These are phyloP conservation scores for Cephalopholis sonnerati DNA, from an alignment of 2,113 vertebrate genomes.

Conservation along the genomic window DNA sequence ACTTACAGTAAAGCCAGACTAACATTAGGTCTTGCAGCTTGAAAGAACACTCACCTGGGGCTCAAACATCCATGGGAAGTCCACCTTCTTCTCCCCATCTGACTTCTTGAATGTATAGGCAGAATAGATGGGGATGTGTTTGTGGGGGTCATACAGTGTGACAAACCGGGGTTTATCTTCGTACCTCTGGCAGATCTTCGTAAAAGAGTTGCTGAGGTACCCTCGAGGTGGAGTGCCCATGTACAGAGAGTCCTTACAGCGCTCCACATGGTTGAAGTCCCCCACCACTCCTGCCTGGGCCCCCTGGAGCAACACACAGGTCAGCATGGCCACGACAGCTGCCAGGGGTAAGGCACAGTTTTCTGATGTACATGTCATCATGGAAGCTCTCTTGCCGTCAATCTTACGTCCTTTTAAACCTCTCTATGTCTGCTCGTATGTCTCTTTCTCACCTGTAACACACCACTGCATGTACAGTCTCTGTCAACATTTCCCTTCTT, in stretches of 20 bases:
- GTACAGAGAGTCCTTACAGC: conserved; percentile 80
- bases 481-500: conserved; percentile 50
- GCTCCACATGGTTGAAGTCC: conserved; percentile 78
- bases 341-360: conserved; percentile 15
- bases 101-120: conserved; percentile 83
- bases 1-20: not conserved
- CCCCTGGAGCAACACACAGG: conserved; percentile 29
- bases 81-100: conserved; percentile 79
- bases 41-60: conserved; percentile 74
- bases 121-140: conserved; percentile 79
- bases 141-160: conserved; percentile 78
- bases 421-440: not conserved
- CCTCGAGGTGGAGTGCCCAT: conserved; percentile 81
- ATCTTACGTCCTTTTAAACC: not conserved
- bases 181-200: conserved; percentile 81
- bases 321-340: conserved; percentile 13
- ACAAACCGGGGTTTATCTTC: conserved; percentile 75
- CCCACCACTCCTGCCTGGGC: conserved; percentile 68
- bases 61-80: conserved; percentile 85
- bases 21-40: rapidly evolving
- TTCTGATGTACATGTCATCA: conserved; percentile 38
- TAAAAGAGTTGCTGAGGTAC: conserved; percentile 70
- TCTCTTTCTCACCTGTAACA: conserved; percentile 2
- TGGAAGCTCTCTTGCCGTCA: not conserved
- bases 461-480: conserved; percentile 11